Base-by-base conservation (phyloP, 2,797 vertebrate genomes). In the Hippopotamyrus pictus region DNA sequence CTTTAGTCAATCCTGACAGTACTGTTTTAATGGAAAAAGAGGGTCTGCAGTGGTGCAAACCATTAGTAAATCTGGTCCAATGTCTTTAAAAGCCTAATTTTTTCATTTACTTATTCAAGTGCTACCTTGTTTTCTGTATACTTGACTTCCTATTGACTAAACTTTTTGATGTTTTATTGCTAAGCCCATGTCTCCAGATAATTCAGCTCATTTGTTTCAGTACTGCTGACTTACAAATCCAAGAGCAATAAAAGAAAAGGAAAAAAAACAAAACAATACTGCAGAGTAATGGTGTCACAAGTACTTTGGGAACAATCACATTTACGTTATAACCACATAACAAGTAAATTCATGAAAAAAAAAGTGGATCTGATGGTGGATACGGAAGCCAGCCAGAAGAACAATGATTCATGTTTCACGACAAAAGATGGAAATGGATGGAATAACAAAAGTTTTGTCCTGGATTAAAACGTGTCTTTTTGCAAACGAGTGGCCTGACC, bases 401-500 rank as follows among this genome's bases (percentile, higher is more conserved):
- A 95, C 95, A 93, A 90, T 69, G 92, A 94, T 94, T 95, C 91
- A 54, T 62, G 85, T 90, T 69, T 82, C 89, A 91, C 94, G 94
- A 95, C 94, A 95, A 94, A 93, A 33, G 76, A 29, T 59, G 44
- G 41, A 46, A 85, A 90, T 11, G 86, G 53, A 76, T 88, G 79
- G 89, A 89, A 96, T 92, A 96, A 96, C 95, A 92, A 76, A 87
- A 91, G 94, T 90, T 95, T 94, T 97, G 95, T 97, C 93, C 90
- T 90, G 92, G 89, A 90, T 19, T 53, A 86, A 73, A 90, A 91
- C 92, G 93, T 91, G 94, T 69, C 62, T 14, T 92, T 91, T 87
- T 8, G 91, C 91, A 90, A 92, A 93, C 93, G 93, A 93, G 95
- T 92, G 91, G 92, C 89, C 90, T 93, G 91, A 92, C 89, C 91